Evolutionary conservation across 2,113 vertebrate genomes (phyloP), one percentile per base, ranked within the genome.

Genomic region (Struthidea cinerea): DNA sequence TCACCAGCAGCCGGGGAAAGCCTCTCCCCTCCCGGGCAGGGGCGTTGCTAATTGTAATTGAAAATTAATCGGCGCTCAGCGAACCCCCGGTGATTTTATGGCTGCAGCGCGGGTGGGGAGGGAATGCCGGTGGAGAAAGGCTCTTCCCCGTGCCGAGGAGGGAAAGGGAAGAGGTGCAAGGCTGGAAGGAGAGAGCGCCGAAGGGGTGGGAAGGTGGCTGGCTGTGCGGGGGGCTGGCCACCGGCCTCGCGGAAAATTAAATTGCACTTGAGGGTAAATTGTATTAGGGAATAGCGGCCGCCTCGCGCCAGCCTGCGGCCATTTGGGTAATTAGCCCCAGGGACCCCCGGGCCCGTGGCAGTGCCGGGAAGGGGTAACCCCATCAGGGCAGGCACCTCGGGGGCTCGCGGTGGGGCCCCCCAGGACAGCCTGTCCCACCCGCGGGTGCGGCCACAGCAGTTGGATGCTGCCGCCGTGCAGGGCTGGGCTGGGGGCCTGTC

Each of bases 221-320:
- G 65, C 80, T 87, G 94, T 50, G 97, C 95, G 92, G 79, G 93
- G 96, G 97, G 97, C 97, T 89, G 90, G 97, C 97, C 96, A 97
- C 97, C 95, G 84, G 98, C 98, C 97, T 96, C 59, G 24, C 41
- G 97, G 99, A 98, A 99, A 99, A 99, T 99, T 99, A 99, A 99
- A 99, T 99, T 99, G 99, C 98, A 99, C 98, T 99, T 99, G 98
- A 98, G 98, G 98, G 98, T 98, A 99, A 99, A 99, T 99, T 99
- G 98, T 99, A 98, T 99, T 99, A 99, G 99, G 98, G 99, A 98
- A 98, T 97, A 99, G 98, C 97, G 97, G 98, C 98, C 96, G 98
- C 98, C 98, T 98, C 98, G 84, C 98, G 97, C 97, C 98, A 98
- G 99, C 98, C 98, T 94, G 97, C 57, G 97, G 99, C 99, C 99